Percentiles rank a stretch among this genome's conserved stretches.
Conservation (phyloP, 1,140 invertebrate genomes). For the Stegodyphus dumicola region DNA sequence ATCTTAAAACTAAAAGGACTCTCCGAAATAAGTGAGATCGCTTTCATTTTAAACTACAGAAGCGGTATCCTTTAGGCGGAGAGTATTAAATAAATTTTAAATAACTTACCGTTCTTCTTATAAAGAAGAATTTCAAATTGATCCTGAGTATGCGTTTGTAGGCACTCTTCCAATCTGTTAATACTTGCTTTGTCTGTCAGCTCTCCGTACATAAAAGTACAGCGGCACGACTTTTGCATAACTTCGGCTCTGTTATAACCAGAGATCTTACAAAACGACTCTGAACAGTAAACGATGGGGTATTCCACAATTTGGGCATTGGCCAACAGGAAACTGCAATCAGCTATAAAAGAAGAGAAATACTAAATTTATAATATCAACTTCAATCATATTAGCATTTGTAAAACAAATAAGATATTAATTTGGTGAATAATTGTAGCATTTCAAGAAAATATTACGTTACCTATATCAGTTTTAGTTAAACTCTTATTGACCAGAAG, state of each 20-base stretch:
- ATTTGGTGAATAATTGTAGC: no score
- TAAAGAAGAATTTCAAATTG: slow-evolving; percentile 96
- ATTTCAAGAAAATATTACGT: no score
- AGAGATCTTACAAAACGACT: slow-evolving; percentile 99
- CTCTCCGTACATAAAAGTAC: slow-evolving; percentile 99
- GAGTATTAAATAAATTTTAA: no score
- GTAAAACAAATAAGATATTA: no score
- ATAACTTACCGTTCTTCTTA: slow-evolving; percentile 98
- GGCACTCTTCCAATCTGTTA: slow-evolving; percentile 88
- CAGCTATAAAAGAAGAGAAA: slow-evolving; percentile 75
- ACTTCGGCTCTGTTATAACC: slow-evolving; percentile 98
- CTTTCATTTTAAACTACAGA: no score
- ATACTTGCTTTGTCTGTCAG: slow-evolving; percentile 97
- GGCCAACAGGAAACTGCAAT: slow-evolving; percentile 98
- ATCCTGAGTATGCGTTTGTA: slow-evolving; percentile 95
- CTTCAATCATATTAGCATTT: no score
- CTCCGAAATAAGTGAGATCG: no score
- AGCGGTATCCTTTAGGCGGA: no score
- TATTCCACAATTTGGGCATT: slow-evolving; percentile 99
- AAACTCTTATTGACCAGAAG: no score
- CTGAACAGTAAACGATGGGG: slow-evolving; percentile 99
- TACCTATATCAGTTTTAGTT: no score
- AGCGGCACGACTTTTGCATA: slow-evolving; percentile 92
- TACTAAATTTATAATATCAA: not conserved
- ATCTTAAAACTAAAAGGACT: no score